Evolutionary conservation across 2,113 vertebrate genomes (phyloP), one percentile per base, ranked within the genome.

Genomic region (Anoura caudifer): DNA sequence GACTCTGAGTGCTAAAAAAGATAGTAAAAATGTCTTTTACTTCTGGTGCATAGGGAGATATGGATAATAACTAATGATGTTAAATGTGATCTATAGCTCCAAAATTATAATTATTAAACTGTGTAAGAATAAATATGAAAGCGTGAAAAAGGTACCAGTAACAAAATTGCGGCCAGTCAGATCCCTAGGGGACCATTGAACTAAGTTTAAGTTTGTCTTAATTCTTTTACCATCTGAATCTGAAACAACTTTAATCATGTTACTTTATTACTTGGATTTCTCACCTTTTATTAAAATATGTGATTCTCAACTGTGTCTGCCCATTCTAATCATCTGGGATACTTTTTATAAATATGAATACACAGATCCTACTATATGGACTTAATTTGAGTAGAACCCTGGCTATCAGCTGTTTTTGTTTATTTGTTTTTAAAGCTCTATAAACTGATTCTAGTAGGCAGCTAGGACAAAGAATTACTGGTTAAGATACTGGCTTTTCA

Each of bases 151-250:
- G 38, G 15, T 90, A 45, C 41, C 26, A 45, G 10, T 79, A 8
- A 38, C 36, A 90, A 67, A 91, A 69, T 75, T 75, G 19, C 63
- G 17, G 76, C 38, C 54, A 83, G 7, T 89, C 28, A 43, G 75
- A 43, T 50, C 1, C 41, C 20, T 26, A 79, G 41, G 31, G 17
- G n/a, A 69, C 47, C 24, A 54, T 5, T 83, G n/a, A 90, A 84
- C 59, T 79, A 31, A 89, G 11, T 96, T 82, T 79, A 31, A 89
- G 11, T 96, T 82, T 94, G 9, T 95, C 43, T 59, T 82, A 88
- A 43, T 84, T 38, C 17, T 22, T 75, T 93, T 77, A 26, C 45
- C 19, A 11, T 84, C 33, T 87, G n/a, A 96, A 84, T 26, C 38
- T 69, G 41, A 94, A 65, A 38, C n/a, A 84, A 20, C n/a, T 59